phyloP scores from a whole-genome alignment of 2,888 invertebrate genomes.

The Phengaris arion region DNA sequence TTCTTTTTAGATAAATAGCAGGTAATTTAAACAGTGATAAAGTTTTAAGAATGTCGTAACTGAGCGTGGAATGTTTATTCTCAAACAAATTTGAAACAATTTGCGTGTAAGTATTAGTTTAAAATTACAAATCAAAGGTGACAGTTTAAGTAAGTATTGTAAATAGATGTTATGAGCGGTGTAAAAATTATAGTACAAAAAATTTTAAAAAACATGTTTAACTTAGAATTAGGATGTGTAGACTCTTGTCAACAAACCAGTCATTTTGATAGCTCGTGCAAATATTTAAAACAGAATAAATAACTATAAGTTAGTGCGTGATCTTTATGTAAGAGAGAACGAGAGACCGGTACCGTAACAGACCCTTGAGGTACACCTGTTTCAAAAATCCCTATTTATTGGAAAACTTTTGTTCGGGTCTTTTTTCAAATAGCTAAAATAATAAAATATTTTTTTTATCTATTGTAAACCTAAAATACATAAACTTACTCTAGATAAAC shows the following conservation, averaged over 20 bases:
- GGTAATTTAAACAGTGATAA: background rate
- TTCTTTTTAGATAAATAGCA: background rate
- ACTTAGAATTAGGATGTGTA: background rate
- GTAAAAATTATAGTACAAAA: too few relatives aligned
- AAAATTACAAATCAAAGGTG: background rate
- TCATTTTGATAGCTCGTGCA: too few relatives aligned
- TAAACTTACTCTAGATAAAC: too few relatives aligned
- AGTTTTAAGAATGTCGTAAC: slow-evolving; percentile 7
- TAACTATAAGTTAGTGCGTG: too few relatives aligned
- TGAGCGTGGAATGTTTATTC: background rate
- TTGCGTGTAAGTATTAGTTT: background rate
- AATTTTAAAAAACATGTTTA: background rate
- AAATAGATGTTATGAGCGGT: too few relatives aligned
- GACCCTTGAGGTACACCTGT: background rate
- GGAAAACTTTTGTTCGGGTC: background rate
- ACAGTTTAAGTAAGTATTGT: background rate
- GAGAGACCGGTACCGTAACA: background rate
- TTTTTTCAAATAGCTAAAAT: too few relatives aligned
- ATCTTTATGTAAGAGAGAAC: too few relatives aligned
- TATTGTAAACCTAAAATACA: too few relatives aligned
- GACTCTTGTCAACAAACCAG: too few relatives aligned
- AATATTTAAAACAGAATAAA: too few relatives aligned
- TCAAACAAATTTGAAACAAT: background rate
- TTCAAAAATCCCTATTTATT: background rate
- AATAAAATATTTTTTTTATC: too few relatives aligned